Conservation (phyloP, 2,797 vertebrate genomes). For the Pangasius sanitwongsei region DNA sequence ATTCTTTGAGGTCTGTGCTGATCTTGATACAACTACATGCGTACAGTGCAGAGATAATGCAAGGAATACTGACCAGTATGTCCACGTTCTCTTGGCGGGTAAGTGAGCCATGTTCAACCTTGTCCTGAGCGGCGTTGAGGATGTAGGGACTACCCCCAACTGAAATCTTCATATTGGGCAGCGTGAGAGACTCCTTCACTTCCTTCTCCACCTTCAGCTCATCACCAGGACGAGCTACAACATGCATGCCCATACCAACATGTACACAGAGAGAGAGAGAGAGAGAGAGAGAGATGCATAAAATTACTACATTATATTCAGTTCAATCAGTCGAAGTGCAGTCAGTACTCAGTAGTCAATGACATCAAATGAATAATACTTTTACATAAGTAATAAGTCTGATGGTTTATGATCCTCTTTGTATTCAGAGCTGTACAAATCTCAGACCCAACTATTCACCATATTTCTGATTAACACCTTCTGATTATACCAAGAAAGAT, state of each 20-base stretch:
- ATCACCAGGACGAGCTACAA: conserved; percentile 83
- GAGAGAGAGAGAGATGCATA: background rate
- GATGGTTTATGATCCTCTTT: background rate
- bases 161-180: conserved; percentile 83
- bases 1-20: background rate
- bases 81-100: conserved; percentile 69
- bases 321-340: background rate
- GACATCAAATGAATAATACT: background rate
- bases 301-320: background rate
- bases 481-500: background rate
- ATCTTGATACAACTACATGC: background rate
- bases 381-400: background rate
- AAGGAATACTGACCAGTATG: conserved; percentile 71
- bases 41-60: background rate
- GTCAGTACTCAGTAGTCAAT: background rate
- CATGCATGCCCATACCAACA: background rate
- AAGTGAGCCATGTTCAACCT: conserved; percentile 71
- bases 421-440: background rate
- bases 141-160: conserved; percentile 66
- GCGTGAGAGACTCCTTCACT: conserved; percentile 83
- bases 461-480: background rate
- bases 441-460: background rate
- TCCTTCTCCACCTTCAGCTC: conserved; percentile 91
- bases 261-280: background rate
- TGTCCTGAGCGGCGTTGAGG: conserved; percentile 68